These are phyloP conservation scores for Pipa parva DNA, from an alignment of 2,113 vertebrate species.

Conservation along the genomic window DNA sequence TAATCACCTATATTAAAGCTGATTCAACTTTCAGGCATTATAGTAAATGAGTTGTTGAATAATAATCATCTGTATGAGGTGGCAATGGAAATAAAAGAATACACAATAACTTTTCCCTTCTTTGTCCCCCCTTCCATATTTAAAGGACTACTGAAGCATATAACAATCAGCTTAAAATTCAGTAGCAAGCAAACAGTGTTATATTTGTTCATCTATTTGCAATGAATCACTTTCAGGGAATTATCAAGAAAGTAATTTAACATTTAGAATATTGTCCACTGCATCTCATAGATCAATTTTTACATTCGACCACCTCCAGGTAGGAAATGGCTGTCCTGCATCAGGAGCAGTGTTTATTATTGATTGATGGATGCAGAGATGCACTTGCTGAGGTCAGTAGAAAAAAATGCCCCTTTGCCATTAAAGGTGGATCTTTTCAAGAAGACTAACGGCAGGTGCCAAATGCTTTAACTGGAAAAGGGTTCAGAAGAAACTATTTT, in stretches of 20 bases:
- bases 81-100: too few species aligned
- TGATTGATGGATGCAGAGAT: conserved; percentile 33
- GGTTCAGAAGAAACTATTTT: conserved; percentile 38
- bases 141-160: too few species aligned
- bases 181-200: conserved; percentile 17
- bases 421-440: conserved; percentile 40
- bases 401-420: conserved; percentile 34
- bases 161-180: conserved; percentile 18
- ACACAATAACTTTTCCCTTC: too few species aligned
- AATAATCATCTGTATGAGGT: too few species aligned
- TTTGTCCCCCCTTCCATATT: too few species aligned
- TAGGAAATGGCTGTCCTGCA: conserved; percentile 32
- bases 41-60: too few species aligned
- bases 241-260: conserved; percentile 37
- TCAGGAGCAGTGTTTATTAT: conserved; percentile 35
- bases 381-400: conserved; percentile 36
- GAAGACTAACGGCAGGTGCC: conserved; percentile 28
- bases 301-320: conserved; percentile 33
- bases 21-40: too few species aligned
- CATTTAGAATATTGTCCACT: conserved; percentile 26
- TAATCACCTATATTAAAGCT: too few species aligned
- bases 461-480: conserved; percentile 33
- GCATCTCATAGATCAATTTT: conserved; percentile 32
- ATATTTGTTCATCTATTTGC: conserved; percentile 19
- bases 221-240: conserved; percentile 25